Base-by-base conservation (phyloP, 2,888 invertebrate species). In the Litoditis marina region DNA sequence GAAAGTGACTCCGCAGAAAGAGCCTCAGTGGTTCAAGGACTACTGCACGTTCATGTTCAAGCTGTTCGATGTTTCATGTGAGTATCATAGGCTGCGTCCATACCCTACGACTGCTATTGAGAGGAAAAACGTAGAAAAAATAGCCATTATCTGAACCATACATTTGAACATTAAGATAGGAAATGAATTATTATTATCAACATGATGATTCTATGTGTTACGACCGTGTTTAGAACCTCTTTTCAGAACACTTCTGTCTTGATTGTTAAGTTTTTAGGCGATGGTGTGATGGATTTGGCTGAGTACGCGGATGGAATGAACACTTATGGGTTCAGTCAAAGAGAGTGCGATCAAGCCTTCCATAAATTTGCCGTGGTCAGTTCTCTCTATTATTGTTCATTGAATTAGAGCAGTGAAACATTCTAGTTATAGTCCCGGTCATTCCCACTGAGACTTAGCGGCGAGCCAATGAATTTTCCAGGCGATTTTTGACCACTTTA, bases 271-370 rank as follows among this genome's bases (percentile, higher is more conserved):
- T n/a, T n/a, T n/a, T n/a, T n/a, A 78, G 78, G 59, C 34, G 82
- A 82, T 60, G 79, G 81, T 28, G 72, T 74, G 3, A 66, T 82
- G 56, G 82, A 82, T 65, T 22, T 78, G 51, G 76, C 77, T 39
- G 82, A 82, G 56, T 82, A 82, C 63, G 74, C 80, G 8, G 82
- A 82, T 59, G 82, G 82, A 30, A 82, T 82, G 82, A 53, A 64
- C 36, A 67, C 74, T 8, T 82, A 82, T 60, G 82, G 82, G 36
- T 76, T 71, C 57, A 57, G 57, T 22, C 55, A 60, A 13, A 36
- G 32, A 13, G 66, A 74, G 34, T 75, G 75, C 31, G 71, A 75
- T 27, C 68, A 66, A 5, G 80, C 80, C 2, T 81, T 81, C 69
- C 56, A 65, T 16, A 69, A 61, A 27, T 74, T 78, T 47, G 71